Conservation (phyloP, 2,888 invertebrate genomes). For the Gymnosoma rotundatum region DNA sequence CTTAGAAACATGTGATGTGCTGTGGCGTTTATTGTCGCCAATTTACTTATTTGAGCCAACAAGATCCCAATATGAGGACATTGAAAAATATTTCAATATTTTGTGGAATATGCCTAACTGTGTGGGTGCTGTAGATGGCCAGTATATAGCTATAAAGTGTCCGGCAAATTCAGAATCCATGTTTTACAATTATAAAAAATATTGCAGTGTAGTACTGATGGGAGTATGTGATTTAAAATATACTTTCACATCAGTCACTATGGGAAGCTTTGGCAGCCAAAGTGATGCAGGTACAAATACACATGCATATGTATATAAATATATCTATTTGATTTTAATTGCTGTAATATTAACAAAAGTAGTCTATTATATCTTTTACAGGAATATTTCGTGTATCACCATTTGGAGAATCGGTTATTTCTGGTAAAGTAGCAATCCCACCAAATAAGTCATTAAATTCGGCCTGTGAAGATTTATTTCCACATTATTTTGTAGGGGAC, state of each 20-base stretch:
- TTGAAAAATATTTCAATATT: conserved; percentile 52
- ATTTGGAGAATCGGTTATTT: too few species aligned
- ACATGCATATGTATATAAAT: too few species aligned
- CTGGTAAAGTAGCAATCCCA: too few species aligned
- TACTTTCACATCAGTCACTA: too few species aligned
- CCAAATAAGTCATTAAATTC: too few species aligned
- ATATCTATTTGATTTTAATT: too few species aligned
- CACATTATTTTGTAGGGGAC: too few species aligned
- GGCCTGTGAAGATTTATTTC: too few species aligned
- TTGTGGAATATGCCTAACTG: conserved; percentile 49
- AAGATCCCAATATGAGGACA: background rate
- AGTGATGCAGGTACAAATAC: too few species aligned
- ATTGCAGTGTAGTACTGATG: conserved; percentile 12
- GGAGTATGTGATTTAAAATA: background rate
- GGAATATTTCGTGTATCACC: conserved; percentile 18
- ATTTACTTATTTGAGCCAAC: background rate
- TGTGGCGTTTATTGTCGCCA: conserved; percentile 10
- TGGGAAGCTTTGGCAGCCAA: conserved; percentile 15
- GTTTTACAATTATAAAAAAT: too few species aligned
- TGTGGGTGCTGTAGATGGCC: conserved; percentile 16
- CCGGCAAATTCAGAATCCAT: conserved; percentile 51
- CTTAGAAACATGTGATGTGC: background rate
- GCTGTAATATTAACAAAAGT: background rate
- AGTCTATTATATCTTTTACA: background rate
- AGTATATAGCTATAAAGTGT: conserved; percentile 41